phyloP scores from a whole-genome alignment of 1,140 invertebrate genomes.

The Cryptotermes secundus region DNA sequence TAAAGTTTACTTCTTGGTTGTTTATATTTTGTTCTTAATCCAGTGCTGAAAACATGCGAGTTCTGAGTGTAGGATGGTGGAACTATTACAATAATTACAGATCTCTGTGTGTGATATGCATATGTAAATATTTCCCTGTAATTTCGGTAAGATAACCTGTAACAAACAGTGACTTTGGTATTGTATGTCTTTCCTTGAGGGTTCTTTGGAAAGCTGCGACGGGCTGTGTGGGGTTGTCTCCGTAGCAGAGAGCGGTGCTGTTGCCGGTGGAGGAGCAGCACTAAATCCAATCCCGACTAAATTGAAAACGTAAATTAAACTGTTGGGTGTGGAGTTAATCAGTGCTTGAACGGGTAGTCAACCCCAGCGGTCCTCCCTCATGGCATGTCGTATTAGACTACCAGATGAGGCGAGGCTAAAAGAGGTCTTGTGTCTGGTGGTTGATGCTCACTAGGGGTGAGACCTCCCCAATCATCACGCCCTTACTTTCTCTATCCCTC shows the following conservation, averaged over 20 bases:
- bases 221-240: neutral
- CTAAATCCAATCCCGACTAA: constrained; percentile 23
- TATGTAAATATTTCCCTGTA: too few species aligned
- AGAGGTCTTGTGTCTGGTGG: constrained; percentile 8
- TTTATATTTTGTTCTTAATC: too few species aligned
- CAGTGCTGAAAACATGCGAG: too few species aligned
- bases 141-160: too few species aligned
- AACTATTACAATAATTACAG: too few species aligned
- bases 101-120: too few species aligned
- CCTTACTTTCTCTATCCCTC: neutral
- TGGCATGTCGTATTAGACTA: constrained; percentile 22
- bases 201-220: too few species aligned
- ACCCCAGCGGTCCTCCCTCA: constrained; percentile 9
- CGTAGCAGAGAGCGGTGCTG: neutral
- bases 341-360: constrained; percentile 15
- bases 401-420: constrained; percentile 24
- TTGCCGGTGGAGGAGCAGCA: neutral
- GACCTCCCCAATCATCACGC: constrained; percentile 24
- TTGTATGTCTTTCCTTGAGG: too few species aligned
- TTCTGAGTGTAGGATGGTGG: too few species aligned
- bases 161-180: too few species aligned
- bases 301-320: constrained; percentile 30
- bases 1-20: too few species aligned
- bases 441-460: constrained; percentile 21
- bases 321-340: constrained; percentile 29